These are phyloP conservation scores for Pelecanus crispus DNA, from an alignment of 2,113 vertebrate species.

Conservation along the genomic window DNA sequence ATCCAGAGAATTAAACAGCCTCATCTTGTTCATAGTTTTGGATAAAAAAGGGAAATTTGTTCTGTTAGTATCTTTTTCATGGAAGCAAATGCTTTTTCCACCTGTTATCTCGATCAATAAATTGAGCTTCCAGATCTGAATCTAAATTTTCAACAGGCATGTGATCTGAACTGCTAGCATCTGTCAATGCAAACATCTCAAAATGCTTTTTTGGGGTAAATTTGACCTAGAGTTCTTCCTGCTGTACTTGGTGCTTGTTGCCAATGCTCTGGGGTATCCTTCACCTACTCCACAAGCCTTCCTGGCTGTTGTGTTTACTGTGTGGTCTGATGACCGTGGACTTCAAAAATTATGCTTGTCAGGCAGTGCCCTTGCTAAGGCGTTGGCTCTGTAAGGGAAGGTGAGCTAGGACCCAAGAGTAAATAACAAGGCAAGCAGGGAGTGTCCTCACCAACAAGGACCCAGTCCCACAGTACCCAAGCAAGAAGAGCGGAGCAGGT, in stretches of 20 bases:
- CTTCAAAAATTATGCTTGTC: background rate
- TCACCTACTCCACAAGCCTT: background rate
- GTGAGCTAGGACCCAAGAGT: background rate
- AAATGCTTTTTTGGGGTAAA: background rate
- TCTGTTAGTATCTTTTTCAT: background rate
- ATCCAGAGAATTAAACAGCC: background rate
- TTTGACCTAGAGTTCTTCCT: background rate
- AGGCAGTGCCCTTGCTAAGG: background rate
- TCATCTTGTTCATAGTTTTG: background rate
- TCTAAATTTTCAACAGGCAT: background rate
- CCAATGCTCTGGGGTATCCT: background rate
- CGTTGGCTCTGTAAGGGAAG: background rate
- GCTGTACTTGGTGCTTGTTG: background rate
- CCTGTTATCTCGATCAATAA: background rate
- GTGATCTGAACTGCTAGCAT: background rate
- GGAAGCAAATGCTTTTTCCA: background rate
- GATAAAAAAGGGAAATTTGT: background rate
- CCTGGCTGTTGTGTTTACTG: background rate
- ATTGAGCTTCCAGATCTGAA: background rate
- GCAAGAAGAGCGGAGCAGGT: background rate
- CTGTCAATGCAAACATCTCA: background rate
- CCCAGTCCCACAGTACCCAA: background rate
- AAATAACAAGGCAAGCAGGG: background rate
- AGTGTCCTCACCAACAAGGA: background rate
- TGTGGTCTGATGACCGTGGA: background rate